A percentile compares a stretch with the other conserved stretches of the same genome.
These are phyloP conservation scores for Cephalopholis sonnerati DNA, from an alignment of 2,113 vertebrate species.

Conservation along the genomic window DNA sequence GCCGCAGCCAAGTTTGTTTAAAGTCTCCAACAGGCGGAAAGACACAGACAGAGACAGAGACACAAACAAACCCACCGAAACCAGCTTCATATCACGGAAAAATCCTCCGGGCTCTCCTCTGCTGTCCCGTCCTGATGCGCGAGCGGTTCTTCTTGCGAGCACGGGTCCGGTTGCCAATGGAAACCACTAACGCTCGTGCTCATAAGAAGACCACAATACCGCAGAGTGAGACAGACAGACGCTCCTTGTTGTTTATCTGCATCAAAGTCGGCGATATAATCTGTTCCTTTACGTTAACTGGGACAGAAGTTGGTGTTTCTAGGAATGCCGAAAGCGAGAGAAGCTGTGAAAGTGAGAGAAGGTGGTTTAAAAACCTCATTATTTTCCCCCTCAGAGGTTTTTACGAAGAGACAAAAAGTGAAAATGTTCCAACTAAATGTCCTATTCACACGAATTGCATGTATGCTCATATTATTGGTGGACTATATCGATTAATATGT, in stretches of 20 bases:
- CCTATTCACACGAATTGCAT: not conserved
- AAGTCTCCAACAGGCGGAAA: not conserved
- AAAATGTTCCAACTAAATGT: not conserved
- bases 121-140: not conserved
- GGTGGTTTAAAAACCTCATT: not conserved
- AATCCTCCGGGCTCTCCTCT: not conserved
- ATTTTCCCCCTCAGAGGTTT: not conserved
- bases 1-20: not conserved
- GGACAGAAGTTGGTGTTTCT: not conserved
- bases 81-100: not conserved
- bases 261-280: not conserved
- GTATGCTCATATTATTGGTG: not conserved
- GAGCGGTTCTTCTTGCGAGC: constrained; percentile 33
- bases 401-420: not conserved
- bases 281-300: not conserved
- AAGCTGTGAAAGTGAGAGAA: not conserved
- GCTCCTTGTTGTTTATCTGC: not conserved
- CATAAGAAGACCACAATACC: not conserved
- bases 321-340: not conserved
- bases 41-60: not conserved
- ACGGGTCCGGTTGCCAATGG: constrained; percentile 64
- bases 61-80: not conserved
- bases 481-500: too few relatives aligned
- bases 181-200: constrained; percentile 58
- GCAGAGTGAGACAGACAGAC: not conserved